Base-by-base conservation (phyloP, 2,797 vertebrate genomes). In the Phrynocephalus vlangalii region DNA sequence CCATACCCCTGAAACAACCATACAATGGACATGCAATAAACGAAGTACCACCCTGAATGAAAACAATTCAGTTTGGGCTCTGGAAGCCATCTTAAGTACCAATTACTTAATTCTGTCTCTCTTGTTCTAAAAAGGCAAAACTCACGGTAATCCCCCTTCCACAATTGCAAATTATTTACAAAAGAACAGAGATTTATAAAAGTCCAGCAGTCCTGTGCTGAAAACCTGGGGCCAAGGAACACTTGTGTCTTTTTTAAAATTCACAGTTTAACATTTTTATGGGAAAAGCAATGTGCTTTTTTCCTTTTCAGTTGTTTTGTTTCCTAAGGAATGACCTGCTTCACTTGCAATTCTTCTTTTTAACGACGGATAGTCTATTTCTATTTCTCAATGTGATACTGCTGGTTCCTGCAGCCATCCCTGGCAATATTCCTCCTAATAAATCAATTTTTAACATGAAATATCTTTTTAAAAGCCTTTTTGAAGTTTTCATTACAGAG, bases 401-500 rank as follows among this genome's bases (percentile, higher is more conserved):
- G 60, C 10, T 6, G 78, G 28, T 85, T 1, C 66, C 73, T 20
- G 60, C 3, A 80, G 44, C 28, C 28, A 79, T 6, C 22, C 56
- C 71, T 79, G 60, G 2, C 68, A 50, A 1, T 2, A 66, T 63
- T 63, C 1, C 8, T 18, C 8, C 0, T 33, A 24, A 44, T 33
- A 83, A 70, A 84, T 82, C 91, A 89, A 91, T 92, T 94, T 8
- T 3, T 94, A 72, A 97, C 96, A 84, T 95, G 97, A 85, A 99
- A 95, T 83, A 99, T 97, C 88, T 95, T 98, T 96, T 98, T 99
- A 93, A 99, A 99, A 16, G 98, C 98, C 90, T 97, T 97, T 95
- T 98, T 99, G 94, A 99, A 99, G 89, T 98, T 99, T 26, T 98
- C 98, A 9, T 99, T 99, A 92, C 99, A 99, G 68, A 99, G 96